A percentile compares a stretch with the other conserved stretches of the same genome.
Evolutionary conservation across 2,113 vertebrate genomes (phyloP).

Genomic region (Pungitius pungitius): DNA sequence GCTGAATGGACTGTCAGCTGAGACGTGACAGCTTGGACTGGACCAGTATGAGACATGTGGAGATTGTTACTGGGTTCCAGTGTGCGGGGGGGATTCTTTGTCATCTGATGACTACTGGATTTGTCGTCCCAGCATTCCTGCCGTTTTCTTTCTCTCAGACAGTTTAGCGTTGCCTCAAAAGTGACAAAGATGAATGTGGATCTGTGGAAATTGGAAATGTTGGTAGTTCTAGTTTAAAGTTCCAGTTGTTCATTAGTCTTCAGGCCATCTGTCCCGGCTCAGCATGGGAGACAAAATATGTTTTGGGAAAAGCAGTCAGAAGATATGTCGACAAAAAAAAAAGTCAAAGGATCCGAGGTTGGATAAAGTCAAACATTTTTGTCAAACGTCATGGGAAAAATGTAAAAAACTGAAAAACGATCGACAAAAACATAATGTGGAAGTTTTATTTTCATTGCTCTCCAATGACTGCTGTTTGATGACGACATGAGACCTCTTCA

Average conservation of each 20-base stretch:
- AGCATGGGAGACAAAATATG: no score
- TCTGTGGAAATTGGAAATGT: constrained; percentile 23
- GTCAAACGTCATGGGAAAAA: no score
- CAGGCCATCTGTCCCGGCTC: neutral
- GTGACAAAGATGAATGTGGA: constrained; percentile 17
- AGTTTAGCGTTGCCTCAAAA: constrained; percentile 20
- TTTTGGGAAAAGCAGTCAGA: no score
- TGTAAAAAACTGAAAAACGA: no score
- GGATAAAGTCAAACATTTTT: no score
- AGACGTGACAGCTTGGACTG: constrained; percentile 53
- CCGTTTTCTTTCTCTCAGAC: constrained; percentile 44
- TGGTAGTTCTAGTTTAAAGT: neutral
- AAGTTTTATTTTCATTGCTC: no score
- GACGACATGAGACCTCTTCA: no score
- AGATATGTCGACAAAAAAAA: no score
- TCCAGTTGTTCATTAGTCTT: constrained; percentile 8
- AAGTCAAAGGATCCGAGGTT: no score
- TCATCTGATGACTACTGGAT: constrained; percentile 56
- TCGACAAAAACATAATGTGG: no score
- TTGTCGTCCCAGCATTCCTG: constrained; percentile 58
- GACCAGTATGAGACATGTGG: constrained; percentile 57
- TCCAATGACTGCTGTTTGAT: no score
- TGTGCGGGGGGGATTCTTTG: constrained; percentile 47
- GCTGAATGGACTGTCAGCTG: constrained; percentile 60
- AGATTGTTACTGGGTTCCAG: constrained; percentile 62